phyloP scores from a whole-genome alignment of 92 coral and sea anemone genomes.

The Galaxea fascicularis region DNA sequence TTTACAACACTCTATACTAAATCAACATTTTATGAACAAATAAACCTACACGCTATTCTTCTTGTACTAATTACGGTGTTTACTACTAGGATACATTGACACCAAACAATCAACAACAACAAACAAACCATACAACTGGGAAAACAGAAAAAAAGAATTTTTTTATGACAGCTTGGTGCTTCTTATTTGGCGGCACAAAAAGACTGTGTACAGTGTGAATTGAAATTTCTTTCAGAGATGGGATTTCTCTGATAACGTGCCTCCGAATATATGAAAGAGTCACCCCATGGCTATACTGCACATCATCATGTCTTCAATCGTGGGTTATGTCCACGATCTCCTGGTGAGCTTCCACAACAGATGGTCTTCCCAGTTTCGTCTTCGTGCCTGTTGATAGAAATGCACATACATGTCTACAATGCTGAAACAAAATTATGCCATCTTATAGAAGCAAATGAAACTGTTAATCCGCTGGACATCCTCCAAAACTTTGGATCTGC shows the following conservation, averaged over 20 bases:
- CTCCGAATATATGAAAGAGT: slow-evolving; percentile 5
- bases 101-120: no score
- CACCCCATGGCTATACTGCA: slow-evolving; percentile 23
- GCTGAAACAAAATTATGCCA: background rate
- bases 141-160: no score
- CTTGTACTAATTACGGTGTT: no score
- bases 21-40: no score
- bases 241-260: slow-evolving; percentile 2
- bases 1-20: no score
- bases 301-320: slow-evolving; percentile 16
- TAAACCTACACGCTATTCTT: no score
- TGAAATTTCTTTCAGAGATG: slow-evolving; percentile 3
- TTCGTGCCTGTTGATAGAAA: slow-evolving; percentile 1
- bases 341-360: slow-evolving; percentile 13
- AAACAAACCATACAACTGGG: no score
- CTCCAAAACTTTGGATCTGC: background rate
- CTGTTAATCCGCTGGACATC: background rate
- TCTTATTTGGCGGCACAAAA: slow-evolving; percentile 15
- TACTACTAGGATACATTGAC: no score
- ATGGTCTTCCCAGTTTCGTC: slow-evolving; percentile 17
- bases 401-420: background rate
- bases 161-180: no score
- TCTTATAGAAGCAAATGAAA: slow-evolving; percentile 1
- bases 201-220: background rate
- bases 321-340: slow-evolving; percentile 8